Conservation (phyloP, 2,888 invertebrate genomes). For the Campoplex capitator region DNA sequence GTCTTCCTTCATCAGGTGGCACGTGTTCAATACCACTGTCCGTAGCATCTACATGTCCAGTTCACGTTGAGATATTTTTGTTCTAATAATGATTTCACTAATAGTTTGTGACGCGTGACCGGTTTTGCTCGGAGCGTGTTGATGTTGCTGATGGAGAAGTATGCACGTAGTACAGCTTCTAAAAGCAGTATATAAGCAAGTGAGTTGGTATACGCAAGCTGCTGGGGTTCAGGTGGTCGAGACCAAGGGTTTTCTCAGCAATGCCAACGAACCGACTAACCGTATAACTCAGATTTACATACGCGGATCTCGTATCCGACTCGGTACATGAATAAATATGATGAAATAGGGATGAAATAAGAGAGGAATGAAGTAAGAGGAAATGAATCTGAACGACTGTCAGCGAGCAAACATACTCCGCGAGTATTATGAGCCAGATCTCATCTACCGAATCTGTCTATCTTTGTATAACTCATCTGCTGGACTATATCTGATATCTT, state of each 20-base stretch:
- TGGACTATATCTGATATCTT: constrained; percentile 23
- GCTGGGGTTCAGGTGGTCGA: constrained; percentile 68
- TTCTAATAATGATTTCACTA: constrained; percentile 68
- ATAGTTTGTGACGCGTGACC: constrained; percentile 73
- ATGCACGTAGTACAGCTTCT: neutral
- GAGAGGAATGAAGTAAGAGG: constrained; percentile 18
- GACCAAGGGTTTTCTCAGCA: constrained; percentile 39
- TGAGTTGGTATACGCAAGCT: constrained; percentile 2
- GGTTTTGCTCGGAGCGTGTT: constrained; percentile 13
- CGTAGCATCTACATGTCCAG: constrained; percentile 5
- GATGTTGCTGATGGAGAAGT: constrained; percentile 12
- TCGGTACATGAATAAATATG: constrained; percentile 76
- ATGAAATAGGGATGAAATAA: constrained; percentile 14
- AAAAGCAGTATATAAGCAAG: constrained; percentile 9
- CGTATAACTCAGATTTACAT: constrained; percentile 78
- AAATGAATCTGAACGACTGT: constrained; percentile 72
- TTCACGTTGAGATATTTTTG: constrained; percentile 65
- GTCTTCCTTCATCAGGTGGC: neutral
- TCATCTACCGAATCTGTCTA: neutral
- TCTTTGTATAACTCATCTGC: neutral
- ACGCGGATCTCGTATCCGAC: constrained; percentile 69
- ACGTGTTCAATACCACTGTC: neutral
- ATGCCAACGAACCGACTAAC: constrained; percentile 66
- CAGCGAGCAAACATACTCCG: constrained; percentile 75
- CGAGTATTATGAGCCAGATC: constrained; percentile 1